phyloP scores from a whole-genome alignment of 2,888 invertebrate genomes.

The Crepidodera aurea region DNA sequence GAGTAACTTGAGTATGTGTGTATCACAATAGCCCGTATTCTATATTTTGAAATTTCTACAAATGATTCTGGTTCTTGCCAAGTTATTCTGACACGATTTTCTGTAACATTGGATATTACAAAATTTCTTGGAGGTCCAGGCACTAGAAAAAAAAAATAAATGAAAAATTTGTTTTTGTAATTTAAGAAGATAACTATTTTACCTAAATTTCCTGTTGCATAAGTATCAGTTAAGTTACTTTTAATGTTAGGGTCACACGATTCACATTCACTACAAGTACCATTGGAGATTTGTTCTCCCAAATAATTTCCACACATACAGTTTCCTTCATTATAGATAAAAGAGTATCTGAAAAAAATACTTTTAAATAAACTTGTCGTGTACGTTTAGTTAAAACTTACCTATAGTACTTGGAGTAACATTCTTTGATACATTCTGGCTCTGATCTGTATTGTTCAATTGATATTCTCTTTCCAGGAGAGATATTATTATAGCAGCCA shows the following conservation, averaged over 20 bases:
- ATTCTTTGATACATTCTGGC: constrained; percentile 47
- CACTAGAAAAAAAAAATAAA: constrained; percentile 54
- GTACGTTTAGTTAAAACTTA: constrained; percentile 34
- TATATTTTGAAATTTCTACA: constrained; percentile 65
- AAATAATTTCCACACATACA: constrained; percentile 55
- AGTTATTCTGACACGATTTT: constrained; percentile 68
- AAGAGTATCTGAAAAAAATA: constrained; percentile 49
- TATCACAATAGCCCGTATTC: constrained; percentile 65
- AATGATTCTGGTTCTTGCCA: constrained; percentile 69
- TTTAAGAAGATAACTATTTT: constrained; percentile 14
- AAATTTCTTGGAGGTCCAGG: constrained; percentile 77
- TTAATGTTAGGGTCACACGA: constrained; percentile 42
- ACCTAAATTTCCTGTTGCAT: constrained; percentile 53
- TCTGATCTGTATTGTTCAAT: constrained; percentile 38
- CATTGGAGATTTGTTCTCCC: constrained; percentile 49
- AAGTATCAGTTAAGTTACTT: constrained; percentile 48
- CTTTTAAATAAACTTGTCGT: constrained; percentile 7
- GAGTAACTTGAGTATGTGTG: constrained; percentile 67
- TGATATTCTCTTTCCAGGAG: constrained; percentile 37
- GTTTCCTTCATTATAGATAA: constrained; percentile 42
- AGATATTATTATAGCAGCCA: constrained; percentile 50
- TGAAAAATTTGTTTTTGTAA: no score
- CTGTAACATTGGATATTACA: constrained; percentile 67
- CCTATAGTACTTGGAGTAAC: constrained; percentile 50
- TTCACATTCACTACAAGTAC: constrained; percentile 44